Evolutionary conservation across 2,113 vertebrate genomes (phyloP), one percentile per base, ranked within the genome.

Genomic region (Leiothrix lutea): DNA sequence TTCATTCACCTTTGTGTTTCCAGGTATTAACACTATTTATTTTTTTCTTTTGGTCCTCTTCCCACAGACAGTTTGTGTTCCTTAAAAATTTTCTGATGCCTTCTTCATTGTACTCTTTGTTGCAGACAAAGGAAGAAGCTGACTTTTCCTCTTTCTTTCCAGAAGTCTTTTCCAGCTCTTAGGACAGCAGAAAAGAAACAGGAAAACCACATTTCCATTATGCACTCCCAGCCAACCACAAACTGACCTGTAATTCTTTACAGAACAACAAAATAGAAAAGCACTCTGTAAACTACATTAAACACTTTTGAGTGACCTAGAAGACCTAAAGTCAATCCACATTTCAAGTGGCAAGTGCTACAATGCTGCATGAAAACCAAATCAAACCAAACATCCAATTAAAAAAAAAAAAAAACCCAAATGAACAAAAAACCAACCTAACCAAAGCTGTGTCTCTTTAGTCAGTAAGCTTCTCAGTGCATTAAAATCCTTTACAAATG

Each of bases 1-100:
- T 80, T 8, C 8, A 53, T 40, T 82, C 3, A n/a, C 24, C 33
- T 69, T 53, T 72, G 1, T 58, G 31, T 44, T 85, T 81, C 48
- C 45, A 56, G 13, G 2, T 45, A 47, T 33, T 35, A 86, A 45
- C 1, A 3, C 3, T 10, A 3, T 0, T 5, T 42, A 62, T 47
- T 57, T 51, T 57, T 77, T 47, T 14, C 3, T 84, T 86, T 48
- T 54, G 4, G 1, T 8, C 15, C 6, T 64, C 6, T 19, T 5
- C 3, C 11, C 13, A 12, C 4, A 31, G n/a, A 28, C 0, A 60
- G 25, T 91, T 69, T 56, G 5, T 57, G 13, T 50, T 70, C n/a
- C 29, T 81, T 57, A 53, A 53, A 72, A 15, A 2, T 5, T 42
- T 85, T 54, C 40, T 56, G 21, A 45, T 54, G 4, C 3, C 8